Percentiles rank a stretch among this genome's conserved stretches.
Evolutionary conservation across 1,140 invertebrate species (phyloP).

Genomic region (Ruditapes philippinarum): DNA sequence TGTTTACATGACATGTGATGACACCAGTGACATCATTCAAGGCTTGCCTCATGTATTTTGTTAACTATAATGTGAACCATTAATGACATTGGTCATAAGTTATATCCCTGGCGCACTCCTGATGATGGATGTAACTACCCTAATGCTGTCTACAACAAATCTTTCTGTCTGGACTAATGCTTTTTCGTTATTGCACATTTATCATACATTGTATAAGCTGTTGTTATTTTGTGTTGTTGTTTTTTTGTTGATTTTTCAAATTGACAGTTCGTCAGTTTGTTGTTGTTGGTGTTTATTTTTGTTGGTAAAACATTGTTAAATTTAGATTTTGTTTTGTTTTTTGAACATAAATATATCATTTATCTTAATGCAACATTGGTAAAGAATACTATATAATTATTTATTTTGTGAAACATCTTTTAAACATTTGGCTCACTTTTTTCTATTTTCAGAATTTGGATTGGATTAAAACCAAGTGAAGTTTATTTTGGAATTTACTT

Average conservation of each 20-base stretch:
- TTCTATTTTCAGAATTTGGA: constrained; percentile 9
- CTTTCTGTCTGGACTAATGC: constrained; percentile 6
- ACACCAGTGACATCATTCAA: constrained; percentile 16
- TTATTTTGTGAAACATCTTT: too few relatives aligned
- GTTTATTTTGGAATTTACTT: background rate
- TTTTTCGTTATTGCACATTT: too few relatives aligned
- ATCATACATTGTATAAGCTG: too few relatives aligned
- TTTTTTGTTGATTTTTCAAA: background rate
- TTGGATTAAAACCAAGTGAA: background rate
- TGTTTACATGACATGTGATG: constrained; percentile 17
- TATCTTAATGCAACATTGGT: too few relatives aligned
- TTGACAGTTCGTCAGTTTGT: too few relatives aligned
- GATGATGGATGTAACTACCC: background rate
- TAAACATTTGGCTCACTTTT: too few relatives aligned
- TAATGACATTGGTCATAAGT: constrained; percentile 23
- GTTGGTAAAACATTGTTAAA: too few relatives aligned
- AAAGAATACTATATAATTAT: too few relatives aligned
- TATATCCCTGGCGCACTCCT: background rate
- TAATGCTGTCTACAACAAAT: background rate
- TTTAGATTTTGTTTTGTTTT: too few relatives aligned
- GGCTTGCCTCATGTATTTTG: constrained; percentile 16
- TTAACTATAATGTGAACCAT: constrained; percentile 21
- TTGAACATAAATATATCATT: too few relatives aligned
- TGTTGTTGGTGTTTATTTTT: too few relatives aligned
- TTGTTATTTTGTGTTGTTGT: background rate